Evolutionary conservation across 2,888 invertebrate genomes (phyloP), one percentile per base, ranked within the genome.

Genomic region (Kuschelorhynchus macadamiae): DNA sequence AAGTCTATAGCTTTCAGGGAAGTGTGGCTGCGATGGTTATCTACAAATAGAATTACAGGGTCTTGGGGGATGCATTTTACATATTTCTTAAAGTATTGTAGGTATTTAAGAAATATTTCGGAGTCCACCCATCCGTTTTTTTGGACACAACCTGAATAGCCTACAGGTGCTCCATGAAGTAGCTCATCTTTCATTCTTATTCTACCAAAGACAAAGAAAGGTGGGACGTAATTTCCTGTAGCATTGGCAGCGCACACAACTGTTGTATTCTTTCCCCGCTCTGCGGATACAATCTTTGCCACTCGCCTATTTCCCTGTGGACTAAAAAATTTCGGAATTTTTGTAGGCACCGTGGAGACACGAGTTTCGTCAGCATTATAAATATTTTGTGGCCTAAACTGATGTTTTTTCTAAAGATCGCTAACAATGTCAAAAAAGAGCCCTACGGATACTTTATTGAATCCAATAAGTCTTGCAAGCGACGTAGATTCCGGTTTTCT

Each of bases 81-180:
- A 9, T 17, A 12, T 20, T 17, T 18, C 7, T 21, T n/a, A 18
- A 47, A 47, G 30, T 47, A 20, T 47, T 47, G 21, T 30, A 47
- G 30, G 30, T 25, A 47, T 47, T 18, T 25, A 47, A 18, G n/a
- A 47, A 47, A 47, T 25, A 20, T 18, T 11, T 47, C 47, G 9
- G 47, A 17, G 18, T 30, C 21, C 47, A 47, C 20, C 47, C 47
- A 47, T 47, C 47, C 47, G 18, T 47, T 47, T 47, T 47, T 47
- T 8, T 47, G 47, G 30, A 20, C 9, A 47, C 12, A 25, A 30
- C 47, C 8, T 17, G 21, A 14, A 18, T 1, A 47, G 20, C 47
- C 47, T 2, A 30, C n/a, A 17, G 47, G 47, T 25, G 47, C 20
- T 47, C 47, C 47, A 47, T 47, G 18, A 47, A 47, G 18, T 8